Base-by-base conservation (phyloP, 1,140 invertebrate species). In the Bactericera cockerelli region DNA sequence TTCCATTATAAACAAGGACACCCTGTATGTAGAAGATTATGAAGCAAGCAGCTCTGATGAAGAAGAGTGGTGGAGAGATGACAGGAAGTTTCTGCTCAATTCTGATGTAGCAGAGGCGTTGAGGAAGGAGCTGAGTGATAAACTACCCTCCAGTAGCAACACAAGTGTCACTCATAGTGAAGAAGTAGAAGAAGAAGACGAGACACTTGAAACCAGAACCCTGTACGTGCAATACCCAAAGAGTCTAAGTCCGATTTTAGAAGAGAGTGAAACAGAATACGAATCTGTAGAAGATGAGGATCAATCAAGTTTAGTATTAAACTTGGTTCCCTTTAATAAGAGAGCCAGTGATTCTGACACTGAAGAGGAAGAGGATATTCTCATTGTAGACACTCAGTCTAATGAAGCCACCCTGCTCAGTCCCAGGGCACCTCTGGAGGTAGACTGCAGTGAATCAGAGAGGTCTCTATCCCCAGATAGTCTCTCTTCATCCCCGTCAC, bases 81-180 rank as follows among this genome's bases (percentile, higher is more conserved):
- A 26, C 22, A 26, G 42, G 6, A n/a, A 59, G 26, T 14, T 24
- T 16, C 56, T 55, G 22, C 56, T 62, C 16, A 61, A 61, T 42
- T 21, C 58, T 54, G 59, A 55, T 26, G 26, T 36, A 54, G 54
- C 61, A 21, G 59, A 55, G 22, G 82, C 82, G 1, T 76, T 85
- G 59, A 70, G 83, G 62, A 84, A 81, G 65, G 83, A 86, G 68
- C 68, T 86, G 42, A 73, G 78, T 63, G 76, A 82, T 55, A 86
- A 85, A 70, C 70, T 86, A 59, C 82, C 82, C 38, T 49, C 56
- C 13, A 21, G 22, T 2, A 49, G 25, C 22, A 33, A 11, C 16
- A 38, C 19, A 33, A n/a, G n/a, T n/a, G n/a, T n/a, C n/a, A n/a
- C n/a, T n/a, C n/a, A n/a, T n/a, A 4, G 4, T 19, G 55, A 56